phyloP scores from a whole-genome alignment of 37 sponge, comb jelly and placozoan genomes.

The Haliclona indistincta region DNA sequence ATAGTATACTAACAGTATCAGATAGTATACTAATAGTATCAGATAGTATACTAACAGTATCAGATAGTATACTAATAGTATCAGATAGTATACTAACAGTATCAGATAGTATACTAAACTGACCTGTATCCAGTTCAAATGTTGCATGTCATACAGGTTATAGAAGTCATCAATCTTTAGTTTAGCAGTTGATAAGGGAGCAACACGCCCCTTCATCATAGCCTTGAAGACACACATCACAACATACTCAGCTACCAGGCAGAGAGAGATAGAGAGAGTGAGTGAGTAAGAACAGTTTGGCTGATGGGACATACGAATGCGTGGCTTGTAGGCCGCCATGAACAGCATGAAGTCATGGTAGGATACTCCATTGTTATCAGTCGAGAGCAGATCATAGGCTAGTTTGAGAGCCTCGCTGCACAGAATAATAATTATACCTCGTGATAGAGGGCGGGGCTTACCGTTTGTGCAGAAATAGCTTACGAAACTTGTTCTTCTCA shows the following conservation, averaged over 20 bases:
- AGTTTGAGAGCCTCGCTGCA: slow-evolving; percentile 56
- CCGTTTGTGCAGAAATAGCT: slow-evolving; percentile 71
- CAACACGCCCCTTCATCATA: too few species aligned
- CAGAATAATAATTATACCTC: not conserved
- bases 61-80: not conserved
- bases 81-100: not conserved
- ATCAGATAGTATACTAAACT: not conserved
- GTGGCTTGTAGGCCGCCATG: slow-evolving; percentile 63
- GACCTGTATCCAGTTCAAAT: slow-evolving; percentile 66
- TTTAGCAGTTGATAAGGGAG: too few species aligned
- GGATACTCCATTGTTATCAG: slow-evolving; percentile 6
- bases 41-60: not conserved
- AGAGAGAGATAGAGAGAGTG: too few species aligned
- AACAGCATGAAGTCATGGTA: slow-evolving; percentile 72
- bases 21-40: too few species aligned
- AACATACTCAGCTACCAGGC: slow-evolving; percentile 59
- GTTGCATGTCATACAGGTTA: slow-evolving; percentile 64
- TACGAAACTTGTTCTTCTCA: slow-evolving; percentile 68
- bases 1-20: too few species aligned
- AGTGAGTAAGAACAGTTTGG: too few species aligned
- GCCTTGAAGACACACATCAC: slow-evolving; percentile 87
- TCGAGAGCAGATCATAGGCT: slow-evolving; percentile 36
- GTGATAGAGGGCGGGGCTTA: slow-evolving; percentile 1
- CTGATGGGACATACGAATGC: slow-evolving; percentile 67
- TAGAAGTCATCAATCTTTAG: slow-evolving; percentile 57